Evolutionary conservation across 2,888 invertebrate genomes (phyloP).

Genomic region (Stenotaenia linearis): DNA sequence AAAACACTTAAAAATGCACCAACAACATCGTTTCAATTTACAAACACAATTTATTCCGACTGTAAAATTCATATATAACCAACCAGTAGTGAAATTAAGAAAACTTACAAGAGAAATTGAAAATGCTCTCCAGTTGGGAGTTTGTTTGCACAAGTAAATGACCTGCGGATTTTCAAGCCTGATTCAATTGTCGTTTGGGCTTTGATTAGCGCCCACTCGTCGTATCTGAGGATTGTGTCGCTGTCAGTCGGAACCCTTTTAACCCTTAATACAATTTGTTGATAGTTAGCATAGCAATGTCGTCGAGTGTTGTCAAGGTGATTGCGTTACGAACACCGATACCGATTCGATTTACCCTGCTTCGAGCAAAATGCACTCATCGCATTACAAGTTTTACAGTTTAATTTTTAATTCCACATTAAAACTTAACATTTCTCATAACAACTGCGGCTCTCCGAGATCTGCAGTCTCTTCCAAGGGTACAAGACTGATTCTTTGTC

Average conservation of each 20-base stretch:
- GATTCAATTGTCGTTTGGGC: conserved; percentile 19
- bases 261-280: not conserved
- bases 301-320: conserved; percentile 17
- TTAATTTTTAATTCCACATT: not conserved
- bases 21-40: too few species aligned
- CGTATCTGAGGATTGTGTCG: not conserved
- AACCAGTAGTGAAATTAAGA: too few species aligned
- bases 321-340: not conserved
- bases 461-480: too few species aligned
- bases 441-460: too few species aligned
- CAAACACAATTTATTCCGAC: too few species aligned
- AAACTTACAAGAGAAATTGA: too few species aligned
- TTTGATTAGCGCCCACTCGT: conserved; percentile 21
- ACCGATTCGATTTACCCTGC: not conserved
- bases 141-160: not conserved
- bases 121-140: too few species aligned
- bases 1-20: too few species aligned
- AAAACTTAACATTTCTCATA: too few species aligned
- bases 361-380: conserved; percentile 11
- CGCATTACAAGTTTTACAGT: not conserved
- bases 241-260: conserved; percentile 16
- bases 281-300: conserved; percentile 22
- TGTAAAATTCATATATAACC: too few species aligned
- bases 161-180: not conserved
- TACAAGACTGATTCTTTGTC: too few species aligned